phyloP scores from a whole-genome alignment of 2,888 invertebrate species.

The Cryptus viduatorius region DNA sequence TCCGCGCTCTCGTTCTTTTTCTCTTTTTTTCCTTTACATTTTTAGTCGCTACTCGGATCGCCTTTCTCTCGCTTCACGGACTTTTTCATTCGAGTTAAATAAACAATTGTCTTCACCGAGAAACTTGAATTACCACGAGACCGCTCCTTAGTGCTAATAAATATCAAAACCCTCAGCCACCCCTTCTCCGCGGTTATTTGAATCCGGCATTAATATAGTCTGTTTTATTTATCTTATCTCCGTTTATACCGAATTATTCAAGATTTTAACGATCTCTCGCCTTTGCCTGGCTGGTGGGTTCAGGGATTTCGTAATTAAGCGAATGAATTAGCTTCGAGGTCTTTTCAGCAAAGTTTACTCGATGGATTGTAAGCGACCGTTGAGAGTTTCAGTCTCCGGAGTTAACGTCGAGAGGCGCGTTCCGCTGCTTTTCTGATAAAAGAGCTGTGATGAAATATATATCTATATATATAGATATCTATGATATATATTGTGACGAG shows the following conservation, averaged over 20 bases:
- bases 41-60: background rate
- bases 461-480: background rate
- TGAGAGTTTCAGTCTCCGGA: background rate
- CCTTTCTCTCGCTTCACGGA: background rate
- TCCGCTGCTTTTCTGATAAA: conserved; percentile 7
- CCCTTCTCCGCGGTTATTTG: background rate
- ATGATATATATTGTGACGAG: conserved; percentile 18
- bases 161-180: background rate
- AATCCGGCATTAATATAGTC: background rate
- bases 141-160: background rate
- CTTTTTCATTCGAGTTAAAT: background rate
- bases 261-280: conserved; percentile 35
- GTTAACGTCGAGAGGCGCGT: conserved; percentile 19
- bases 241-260: conserved; percentile 1
- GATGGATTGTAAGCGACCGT: conserved; percentile 32
- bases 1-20: background rate
- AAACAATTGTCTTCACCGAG: background rate
- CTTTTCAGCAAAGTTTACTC: conserved; percentile 39
- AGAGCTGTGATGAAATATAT: conserved; percentile 23
- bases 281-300: conserved; percentile 11
- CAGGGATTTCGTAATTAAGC: conserved; percentile 45
- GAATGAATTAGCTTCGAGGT: conserved; percentile 36
- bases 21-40: background rate
- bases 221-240: conserved; percentile 19
- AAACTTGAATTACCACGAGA: background rate